Evolutionary conservation across 2,888 invertebrate species (phyloP), one percentile per base, ranked within the genome.

Genomic region (Electrophaes corylata): DNA sequence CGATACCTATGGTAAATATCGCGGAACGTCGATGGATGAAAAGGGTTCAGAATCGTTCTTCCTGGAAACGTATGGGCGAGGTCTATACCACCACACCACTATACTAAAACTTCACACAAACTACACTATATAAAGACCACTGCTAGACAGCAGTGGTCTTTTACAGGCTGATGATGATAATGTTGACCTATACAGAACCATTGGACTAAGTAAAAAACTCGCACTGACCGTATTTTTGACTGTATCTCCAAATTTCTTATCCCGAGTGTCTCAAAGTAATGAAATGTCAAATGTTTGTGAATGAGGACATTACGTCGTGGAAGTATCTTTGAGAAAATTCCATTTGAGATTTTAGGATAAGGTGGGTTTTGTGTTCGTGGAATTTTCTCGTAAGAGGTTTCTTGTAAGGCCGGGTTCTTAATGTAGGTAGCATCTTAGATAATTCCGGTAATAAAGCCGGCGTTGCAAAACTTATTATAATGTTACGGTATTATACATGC

Each of bases 201-300:
- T 14, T 18, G 3, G 5, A 14, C 23, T 10, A 14, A 37, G 31
- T 18, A 3, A 11, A 12, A 31, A 29, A 55, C 33, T 43, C 31
- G 0, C 2, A 12, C 40, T 11, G 6, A 6, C 46, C 31, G 8
- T 16, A 31, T 47, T 31, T 37, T n/a, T 16, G 20, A 12, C 33
- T 20, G 46, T 47, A 43, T 56, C 33, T 47, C 46, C 2, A 41
- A 26, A 48, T 58, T 59, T 49, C 45, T 29, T 56, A 33, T 46
- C 39, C 39, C 39, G 26, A 50, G 49, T 58, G 57, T 65, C 57
- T 60, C 37, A 51, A 57, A 55, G 65, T 71, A 70, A 72, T 70
- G 70, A 72, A 72, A 71, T 65, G 70, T 69, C 68, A 68, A 70
- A 72, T 61, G 64, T 56, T 62, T 64, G 62, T 57, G 63, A 65